Percentiles rank a stretch among this genome's conserved stretches.
Conservation (phyloP, 2,113 vertebrate species). For the Malurus alboscapulatus region DNA sequence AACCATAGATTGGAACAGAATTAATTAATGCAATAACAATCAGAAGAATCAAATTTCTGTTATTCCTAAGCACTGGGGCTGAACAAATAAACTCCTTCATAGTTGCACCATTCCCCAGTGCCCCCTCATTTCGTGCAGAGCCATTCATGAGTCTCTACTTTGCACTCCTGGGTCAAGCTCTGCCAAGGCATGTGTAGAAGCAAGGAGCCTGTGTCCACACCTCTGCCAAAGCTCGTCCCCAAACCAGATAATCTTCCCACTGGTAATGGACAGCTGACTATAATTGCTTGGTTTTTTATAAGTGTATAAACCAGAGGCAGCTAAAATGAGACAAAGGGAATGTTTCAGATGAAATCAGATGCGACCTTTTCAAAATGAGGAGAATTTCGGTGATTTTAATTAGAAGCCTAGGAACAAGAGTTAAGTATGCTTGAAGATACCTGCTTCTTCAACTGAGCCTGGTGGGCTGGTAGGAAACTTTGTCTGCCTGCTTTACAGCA, state of each 20-base stretch:
- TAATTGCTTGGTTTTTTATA: neutral
- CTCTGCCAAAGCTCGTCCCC: neutral
- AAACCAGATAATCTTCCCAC: neutral
- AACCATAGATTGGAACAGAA: neutral
- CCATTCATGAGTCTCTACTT: neutral
- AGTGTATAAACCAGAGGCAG: neutral
- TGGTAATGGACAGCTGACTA: neutral
- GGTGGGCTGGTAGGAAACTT: constrained; percentile 11
- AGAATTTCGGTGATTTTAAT: constrained; percentile 67
- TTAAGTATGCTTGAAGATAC: constrained; percentile 23
- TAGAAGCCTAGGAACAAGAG: constrained; percentile 34
- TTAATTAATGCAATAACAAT: neutral
- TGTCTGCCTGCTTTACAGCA: constrained; percentile 49
- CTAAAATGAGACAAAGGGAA: constrained; percentile 46
- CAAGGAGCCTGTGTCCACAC: neutral
- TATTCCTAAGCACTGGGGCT: neutral
- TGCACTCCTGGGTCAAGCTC: neutral
- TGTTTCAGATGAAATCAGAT: constrained; percentile 61
- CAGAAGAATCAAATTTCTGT: neutral
- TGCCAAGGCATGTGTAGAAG: neutral
- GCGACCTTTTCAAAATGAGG: constrained; percentile 55
- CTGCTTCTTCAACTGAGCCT: neutral
- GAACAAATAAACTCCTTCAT: neutral
- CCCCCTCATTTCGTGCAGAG: neutral
- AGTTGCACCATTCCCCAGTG: neutral